Evolutionary conservation across 1,140 invertebrate genomes (phyloP), one percentile per base, ranked within the genome.

Genomic region (Drosophila malerkotliana): DNA sequence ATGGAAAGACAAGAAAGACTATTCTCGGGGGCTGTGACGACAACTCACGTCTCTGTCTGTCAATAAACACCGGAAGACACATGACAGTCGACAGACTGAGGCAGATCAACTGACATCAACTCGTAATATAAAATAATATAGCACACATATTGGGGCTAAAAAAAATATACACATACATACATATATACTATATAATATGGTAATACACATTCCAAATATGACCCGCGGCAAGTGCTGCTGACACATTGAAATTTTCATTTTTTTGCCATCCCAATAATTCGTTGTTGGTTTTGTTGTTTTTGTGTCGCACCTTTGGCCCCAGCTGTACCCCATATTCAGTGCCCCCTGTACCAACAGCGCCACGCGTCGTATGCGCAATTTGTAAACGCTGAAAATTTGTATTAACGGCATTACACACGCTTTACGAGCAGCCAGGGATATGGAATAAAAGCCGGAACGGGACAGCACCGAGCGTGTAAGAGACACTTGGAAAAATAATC

Each of bases 281-380:
- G 5, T 4, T 5, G 5, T 28, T 28, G 26, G 5, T 28, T 6
- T 3, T n/a, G 10, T n/a, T 37, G 12, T n/a, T n/a, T n/a, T 37
- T 37, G 14, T 64, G 68, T n/a, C 18, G 28, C 41, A 21, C 62
- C 56, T 48, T n/a, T 39, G 41, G 14, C 41, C 14, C n/a, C 41
- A 44, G 14, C 14, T 41, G 60, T 44, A 14, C 14, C 41, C 41
- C n/a, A 14, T 44, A 44, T 12, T 6, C 41, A 44, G 41, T 44
- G 41, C 5, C 41, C 57, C 55, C 76, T 45, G 21, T 45, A 44
- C 41, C 41, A 2, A 53, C 18, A 49, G 74, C 14, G 39, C 72
- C 77, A 84, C 75, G 82, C 71, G 78, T 72, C 78, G 82, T 85
- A 85, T 87, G 82, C 82, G 82, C 78, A 85, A 85, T 85, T 85